Conservation (phyloP, 1,140 invertebrate species). For the Liolophura sinensis region DNA sequence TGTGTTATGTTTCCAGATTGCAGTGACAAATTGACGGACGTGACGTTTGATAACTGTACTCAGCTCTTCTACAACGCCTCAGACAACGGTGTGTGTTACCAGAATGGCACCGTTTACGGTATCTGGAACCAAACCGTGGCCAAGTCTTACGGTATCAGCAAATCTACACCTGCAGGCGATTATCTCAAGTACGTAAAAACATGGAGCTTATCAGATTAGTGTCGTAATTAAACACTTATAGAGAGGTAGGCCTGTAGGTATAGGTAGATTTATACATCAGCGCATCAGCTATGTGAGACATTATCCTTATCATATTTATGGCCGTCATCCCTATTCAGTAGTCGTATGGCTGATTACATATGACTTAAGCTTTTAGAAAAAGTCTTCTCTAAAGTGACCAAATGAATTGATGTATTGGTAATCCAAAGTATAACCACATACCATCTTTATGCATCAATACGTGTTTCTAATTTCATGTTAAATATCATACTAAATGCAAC, state of each 20-base stretch:
- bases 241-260: not conserved
- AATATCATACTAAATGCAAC: too few species aligned
- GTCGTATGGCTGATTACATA: too few species aligned
- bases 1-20: too few species aligned
- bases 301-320: not conserved
- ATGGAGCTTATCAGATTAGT: not conserved
- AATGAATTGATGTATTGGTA: too few species aligned
- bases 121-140: slow-evolving; percentile 24
- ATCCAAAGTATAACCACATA: too few species aligned
- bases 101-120: slow-evolving; percentile 8
- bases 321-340: not conserved
- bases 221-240: not conserved
- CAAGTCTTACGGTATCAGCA: slow-evolving; percentile 16
- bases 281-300: not conserved
- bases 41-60: too few species aligned
- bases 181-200: slow-evolving; percentile 33
- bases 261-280: not conserved
- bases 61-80: not conserved
- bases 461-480: too few species aligned
- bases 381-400: too few species aligned
- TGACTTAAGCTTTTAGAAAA: too few species aligned
- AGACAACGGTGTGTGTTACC: slow-evolving; percentile 11
- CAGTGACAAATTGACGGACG: too few species aligned
- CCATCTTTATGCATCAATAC: too few species aligned
- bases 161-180: slow-evolving; percentile 32